Evolutionary conservation across 1,140 invertebrate species (phyloP).

Genomic region (Copidosoma floridanum): DNA sequence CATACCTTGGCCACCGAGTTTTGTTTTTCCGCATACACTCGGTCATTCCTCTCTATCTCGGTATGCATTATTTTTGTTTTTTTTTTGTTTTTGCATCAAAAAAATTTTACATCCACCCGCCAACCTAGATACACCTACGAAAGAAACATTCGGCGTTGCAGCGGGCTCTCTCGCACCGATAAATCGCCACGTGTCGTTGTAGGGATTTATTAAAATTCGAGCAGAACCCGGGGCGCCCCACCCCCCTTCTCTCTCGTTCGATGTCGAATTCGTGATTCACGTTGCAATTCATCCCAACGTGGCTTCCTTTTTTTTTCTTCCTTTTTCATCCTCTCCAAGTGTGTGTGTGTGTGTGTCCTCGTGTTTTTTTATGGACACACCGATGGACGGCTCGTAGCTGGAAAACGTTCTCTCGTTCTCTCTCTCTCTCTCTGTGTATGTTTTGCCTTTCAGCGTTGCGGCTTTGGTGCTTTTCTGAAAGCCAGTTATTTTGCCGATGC

Average conservation of each 20-base stretch:
- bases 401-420: no score
- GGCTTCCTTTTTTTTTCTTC: background rate
- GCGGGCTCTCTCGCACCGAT: slow-evolving; percentile 2
- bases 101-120: no score
- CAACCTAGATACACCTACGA: no score
- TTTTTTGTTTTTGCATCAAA: background rate
- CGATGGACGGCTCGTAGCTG: no score
- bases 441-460: no score
- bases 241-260: background rate
- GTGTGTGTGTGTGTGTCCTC: no score
- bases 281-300: background rate
- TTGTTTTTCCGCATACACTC: background rate
- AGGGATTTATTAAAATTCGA: slow-evolving; percentile 27
- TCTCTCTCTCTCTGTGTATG: no score
- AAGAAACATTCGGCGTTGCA: background rate
- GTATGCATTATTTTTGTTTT: slow-evolving; percentile 8
- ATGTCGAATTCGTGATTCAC: slow-evolving; percentile 22
- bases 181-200: slow-evolving; percentile 25
- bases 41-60: background rate
- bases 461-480: no score
- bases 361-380: no score
- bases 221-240: background rate
- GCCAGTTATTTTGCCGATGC: no score
- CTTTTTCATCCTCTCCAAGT: background rate
- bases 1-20: background rate